Evolutionary conservation across 1,140 invertebrate genomes (phyloP).

Genomic region (Drosophila kepulauana): DNA sequence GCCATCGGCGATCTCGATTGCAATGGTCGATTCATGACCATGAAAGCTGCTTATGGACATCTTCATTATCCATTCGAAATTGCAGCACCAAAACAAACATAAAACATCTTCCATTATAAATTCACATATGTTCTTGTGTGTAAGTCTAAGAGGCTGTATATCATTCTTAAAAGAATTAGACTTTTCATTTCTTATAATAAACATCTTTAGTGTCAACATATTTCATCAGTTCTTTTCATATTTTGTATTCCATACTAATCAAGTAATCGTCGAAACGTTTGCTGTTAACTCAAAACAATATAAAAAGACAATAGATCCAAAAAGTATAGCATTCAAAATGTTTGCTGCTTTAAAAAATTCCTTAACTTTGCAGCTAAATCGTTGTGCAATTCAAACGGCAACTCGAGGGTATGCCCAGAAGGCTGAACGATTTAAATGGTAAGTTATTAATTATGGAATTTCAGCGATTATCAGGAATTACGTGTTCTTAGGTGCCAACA

Average conservation of each 20-base stretch:
- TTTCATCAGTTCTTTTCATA: too few relatives aligned
- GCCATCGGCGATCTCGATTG: constrained; percentile 87
- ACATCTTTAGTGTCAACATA: background rate
- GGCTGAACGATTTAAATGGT: constrained; percentile 44
- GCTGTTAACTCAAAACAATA: background rate
- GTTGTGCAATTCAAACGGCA: background rate
- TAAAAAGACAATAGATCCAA: background rate
- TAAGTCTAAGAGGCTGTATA: constrained; percentile 2
- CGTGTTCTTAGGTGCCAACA: constrained; percentile 28
- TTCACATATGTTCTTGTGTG: background rate
- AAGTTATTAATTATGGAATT: background rate
- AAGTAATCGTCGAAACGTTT: background rate
- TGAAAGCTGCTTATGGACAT: constrained; percentile 75
- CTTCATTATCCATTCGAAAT: constrained; percentile 67
- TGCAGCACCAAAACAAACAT: background rate
- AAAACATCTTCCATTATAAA: background rate
- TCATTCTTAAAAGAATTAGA: background rate
- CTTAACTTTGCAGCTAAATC: background rate
- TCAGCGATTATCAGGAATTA: too few relatives aligned
- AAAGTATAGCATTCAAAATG: background rate
- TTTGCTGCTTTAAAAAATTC: background rate
- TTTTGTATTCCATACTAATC: constrained; percentile 8
- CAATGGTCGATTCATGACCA: constrained; percentile 77
- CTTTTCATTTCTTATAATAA: constrained; percentile 7
- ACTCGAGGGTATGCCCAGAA: background rate